Evolutionary conservation across 2,888 invertebrate species (phyloP).

Genomic region (Diplazon laetatorius): DNA sequence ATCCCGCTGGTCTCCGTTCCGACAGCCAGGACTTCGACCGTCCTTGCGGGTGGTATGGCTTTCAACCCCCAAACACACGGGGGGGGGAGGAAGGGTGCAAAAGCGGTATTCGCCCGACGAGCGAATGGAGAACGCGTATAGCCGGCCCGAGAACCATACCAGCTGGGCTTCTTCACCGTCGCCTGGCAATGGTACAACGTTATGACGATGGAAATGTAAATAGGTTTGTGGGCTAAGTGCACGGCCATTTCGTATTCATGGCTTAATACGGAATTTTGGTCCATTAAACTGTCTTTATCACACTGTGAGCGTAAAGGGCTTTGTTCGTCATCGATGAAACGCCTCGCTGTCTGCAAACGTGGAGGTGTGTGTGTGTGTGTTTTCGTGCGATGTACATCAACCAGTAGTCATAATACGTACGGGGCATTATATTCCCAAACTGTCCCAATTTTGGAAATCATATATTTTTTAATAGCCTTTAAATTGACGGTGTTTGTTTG

Average conservation of each 20-base stretch:
- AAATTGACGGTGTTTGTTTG: too few species aligned
- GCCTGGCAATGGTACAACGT: conserved; percentile 13
- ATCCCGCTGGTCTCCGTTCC: not conserved
- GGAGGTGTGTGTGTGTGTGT: not conserved
- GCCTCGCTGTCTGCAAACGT: conserved; percentile 23
- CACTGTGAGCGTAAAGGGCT: conserved; percentile 51
- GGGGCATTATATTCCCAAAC: too few species aligned
- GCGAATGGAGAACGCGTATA: conserved; percentile 19
- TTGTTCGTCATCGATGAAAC: conserved; percentile 57
- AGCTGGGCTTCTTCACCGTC: conserved; percentile 10
- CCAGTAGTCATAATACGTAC: too few species aligned
- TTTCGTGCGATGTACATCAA: too few species aligned
- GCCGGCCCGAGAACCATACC: conserved; percentile 25
- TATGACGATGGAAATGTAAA: conserved; percentile 66
- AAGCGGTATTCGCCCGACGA: not conserved
- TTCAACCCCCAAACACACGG: conserved; percentile 20
- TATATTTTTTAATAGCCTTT: too few species aligned
- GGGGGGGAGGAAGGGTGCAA: conserved; percentile 35
- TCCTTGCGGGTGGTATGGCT: conserved; percentile 7
- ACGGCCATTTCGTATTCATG: conserved; percentile 67
- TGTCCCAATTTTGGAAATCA: too few species aligned
- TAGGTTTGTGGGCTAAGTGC: conserved; percentile 68
- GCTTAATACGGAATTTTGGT: conserved; percentile 67
- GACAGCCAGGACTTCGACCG: conserved; percentile 1
- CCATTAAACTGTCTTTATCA: conserved; percentile 63